These are phyloP conservation scores for Aythya baeri DNA, from an alignment of 2,113 vertebrate genomes.

Conservation along the genomic window DNA sequence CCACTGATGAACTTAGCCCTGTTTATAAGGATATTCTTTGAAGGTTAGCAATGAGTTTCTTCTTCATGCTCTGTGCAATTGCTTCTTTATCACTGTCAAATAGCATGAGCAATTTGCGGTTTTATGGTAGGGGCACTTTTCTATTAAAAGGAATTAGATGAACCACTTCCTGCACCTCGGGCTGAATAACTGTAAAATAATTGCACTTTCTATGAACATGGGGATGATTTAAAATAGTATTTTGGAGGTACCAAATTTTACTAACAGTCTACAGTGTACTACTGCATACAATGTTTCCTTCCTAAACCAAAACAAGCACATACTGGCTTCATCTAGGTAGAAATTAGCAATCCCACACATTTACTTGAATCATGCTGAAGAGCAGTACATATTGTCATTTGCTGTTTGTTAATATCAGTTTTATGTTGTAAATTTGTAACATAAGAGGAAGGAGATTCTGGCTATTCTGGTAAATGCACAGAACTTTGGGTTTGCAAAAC, in stretches of 20 bases:
- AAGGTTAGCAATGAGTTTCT: not conserved
- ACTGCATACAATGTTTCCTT: not conserved
- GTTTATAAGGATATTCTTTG: not conserved
- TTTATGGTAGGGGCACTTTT: constrained; percentile 2
- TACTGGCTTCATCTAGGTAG: not conserved
- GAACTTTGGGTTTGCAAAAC: not conserved
- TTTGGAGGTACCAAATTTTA: not conserved
- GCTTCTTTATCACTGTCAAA: not conserved
- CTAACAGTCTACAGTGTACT: not conserved
- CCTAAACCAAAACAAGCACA: not conserved
- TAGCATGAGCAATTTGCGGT: not conserved
- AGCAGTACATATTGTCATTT: not conserved
- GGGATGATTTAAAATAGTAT: not conserved
- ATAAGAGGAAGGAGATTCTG: not conserved
- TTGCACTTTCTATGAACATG: not conserved
- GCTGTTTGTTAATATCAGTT: not conserved
- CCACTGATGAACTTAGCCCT: not conserved
- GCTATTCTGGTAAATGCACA: not conserved
- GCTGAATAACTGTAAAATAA: constrained; percentile 17
- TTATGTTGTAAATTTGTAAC: not conserved
- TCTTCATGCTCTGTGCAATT: not conserved
- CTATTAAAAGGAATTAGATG: constrained; percentile 20
- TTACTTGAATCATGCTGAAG: not conserved
- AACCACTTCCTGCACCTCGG: not conserved
- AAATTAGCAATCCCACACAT: not conserved